Base-by-base conservation (phyloP, 1,140 invertebrate species). In the Asobara japonica region DNA sequence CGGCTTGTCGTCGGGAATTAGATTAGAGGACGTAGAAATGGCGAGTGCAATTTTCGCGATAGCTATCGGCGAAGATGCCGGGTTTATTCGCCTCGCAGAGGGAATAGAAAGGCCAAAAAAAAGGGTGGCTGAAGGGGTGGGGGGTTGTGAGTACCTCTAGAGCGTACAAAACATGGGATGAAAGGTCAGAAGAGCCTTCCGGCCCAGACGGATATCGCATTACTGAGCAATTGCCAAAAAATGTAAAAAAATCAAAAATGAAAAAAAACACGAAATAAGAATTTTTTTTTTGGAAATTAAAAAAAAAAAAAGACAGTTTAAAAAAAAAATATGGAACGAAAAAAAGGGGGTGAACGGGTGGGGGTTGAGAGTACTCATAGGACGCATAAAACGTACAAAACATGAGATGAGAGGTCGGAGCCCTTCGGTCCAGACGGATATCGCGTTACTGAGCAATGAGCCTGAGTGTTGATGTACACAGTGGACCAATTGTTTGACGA, bases 31-130 rank as follows among this genome's bases (percentile, higher is more conserved):
- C 71, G 65, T 73, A 75, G 78, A 78, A 79, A 75, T 70, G 71
- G 75, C 76, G 78, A 80, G 78, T 74, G 78, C 78, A 80, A 80
- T 80, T 80, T 78, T 78, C 76, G 70, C 61, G 78, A 79, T 79
- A 79, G 41, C 41, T 69, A 79, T 79, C 74, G 71, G 61, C 18
- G 33, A 33, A 74, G 31, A 31, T 7, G 29, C 31, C 8, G 25
- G 29, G 25, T 62, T 30, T 62, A 62, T 62, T 31, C 60, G 27
- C 31, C 29, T 62, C 31, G 10, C 29, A 62, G 29, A 62, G 10
- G 60, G 27, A 62, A 30, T 11, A 29, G 29, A 62, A 30, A 62
- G 29, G 29, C 16, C n/a, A 11, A 25, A 60, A 11, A 25, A 60
- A 60, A 13, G n/a, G 22, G 27, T 13, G 20, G 27, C 51, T 27